Base-by-base conservation (phyloP, 1,140 invertebrate genomes). In the Panonychus citri region DNA sequence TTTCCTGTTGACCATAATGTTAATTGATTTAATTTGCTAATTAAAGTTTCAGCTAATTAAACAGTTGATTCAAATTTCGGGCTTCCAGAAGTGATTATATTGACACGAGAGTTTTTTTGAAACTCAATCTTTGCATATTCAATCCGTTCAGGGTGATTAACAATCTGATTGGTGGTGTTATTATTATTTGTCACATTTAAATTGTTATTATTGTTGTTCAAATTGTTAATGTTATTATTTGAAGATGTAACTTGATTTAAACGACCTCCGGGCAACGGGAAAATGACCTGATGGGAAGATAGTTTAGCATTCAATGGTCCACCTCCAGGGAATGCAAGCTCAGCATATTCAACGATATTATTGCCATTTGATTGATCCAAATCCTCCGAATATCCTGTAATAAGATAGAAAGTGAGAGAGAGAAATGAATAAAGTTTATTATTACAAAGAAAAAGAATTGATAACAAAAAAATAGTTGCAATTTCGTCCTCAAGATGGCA, bases 11-110 rank as follows among this genome's bases (percentile, higher is more conserved):
- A n/a, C n/a, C n/a, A n/a, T n/a, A n/a, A n/a, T n/a, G n/a, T n/a
- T n/a, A n/a, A n/a, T n/a, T n/a, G n/a, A n/a, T n/a, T n/a, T n/a
- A n/a, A n/a, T n/a, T n/a, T n/a, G n/a, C n/a, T n/a, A 12, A 34
- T 34, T 34, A 34, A 5, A 34, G 12, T 34, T 34, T 34, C 5
- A 34, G 5, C 30, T 34, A 34, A 34, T 46, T n/a, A 55, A 48
- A 55, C 54, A 10, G 54, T 46, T 2, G 54, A 55, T 46, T 55
- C 54, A 55, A 55, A 55, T 27, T 55, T 55, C 15, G 54, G 39
- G 28, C 54, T 55, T 43, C 54, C 54, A 46, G 34, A n/a, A n/a
- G 15, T n/a, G n/a, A 55, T 48, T 7, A 55, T n/a, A 21, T 43
- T 46, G 24, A 55, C 54, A 7, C 54, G 26, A 24, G 37, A n/a